These are phyloP conservation scores for Synanthedon formicaeformis DNA, from an alignment of 2,888 invertebrate species.

Conservation along the genomic window DNA sequence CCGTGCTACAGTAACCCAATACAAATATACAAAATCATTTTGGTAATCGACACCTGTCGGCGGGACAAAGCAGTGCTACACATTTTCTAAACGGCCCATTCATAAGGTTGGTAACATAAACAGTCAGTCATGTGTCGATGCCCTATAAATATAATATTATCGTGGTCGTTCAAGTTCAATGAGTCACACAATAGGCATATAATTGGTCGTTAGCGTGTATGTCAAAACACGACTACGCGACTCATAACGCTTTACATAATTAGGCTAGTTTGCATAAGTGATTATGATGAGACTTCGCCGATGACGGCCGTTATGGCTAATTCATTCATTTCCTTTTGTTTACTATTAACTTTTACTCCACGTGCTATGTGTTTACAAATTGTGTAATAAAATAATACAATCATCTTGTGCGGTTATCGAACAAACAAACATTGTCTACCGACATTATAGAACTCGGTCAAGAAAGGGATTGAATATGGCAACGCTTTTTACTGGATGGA, in stretches of 20 bases:
- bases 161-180: conserved; percentile 60
- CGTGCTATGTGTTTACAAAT: conserved; percentile 57
- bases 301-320: conserved; percentile 57
- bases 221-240: conserved; percentile 56
- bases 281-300: conserved; percentile 63
- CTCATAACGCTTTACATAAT: conserved; percentile 64
- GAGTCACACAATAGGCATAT: conserved; percentile 60
- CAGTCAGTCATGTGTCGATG: conserved; percentile 47
- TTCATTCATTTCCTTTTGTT: conserved; percentile 62
- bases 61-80: conserved; percentile 12
- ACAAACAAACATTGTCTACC: background rate
- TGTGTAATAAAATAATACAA: conserved; percentile 41
- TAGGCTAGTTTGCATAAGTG: conserved; percentile 63
- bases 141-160: conserved; percentile 55
- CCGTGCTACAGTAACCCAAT: conserved; percentile 9
- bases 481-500: no score
- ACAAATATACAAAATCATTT: conserved; percentile 37
- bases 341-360: conserved; percentile 57
- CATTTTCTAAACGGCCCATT: conserved; percentile 57
- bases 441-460: no score
- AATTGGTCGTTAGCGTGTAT: conserved; percentile 58
- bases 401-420: conserved; percentile 20
- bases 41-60: conserved; percentile 45
- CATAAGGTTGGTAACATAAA: conserved; percentile 18
- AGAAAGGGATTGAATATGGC: no score